Conservation (phyloP, 2,797 vertebrate species). For the Perodicticus potto region DNA sequence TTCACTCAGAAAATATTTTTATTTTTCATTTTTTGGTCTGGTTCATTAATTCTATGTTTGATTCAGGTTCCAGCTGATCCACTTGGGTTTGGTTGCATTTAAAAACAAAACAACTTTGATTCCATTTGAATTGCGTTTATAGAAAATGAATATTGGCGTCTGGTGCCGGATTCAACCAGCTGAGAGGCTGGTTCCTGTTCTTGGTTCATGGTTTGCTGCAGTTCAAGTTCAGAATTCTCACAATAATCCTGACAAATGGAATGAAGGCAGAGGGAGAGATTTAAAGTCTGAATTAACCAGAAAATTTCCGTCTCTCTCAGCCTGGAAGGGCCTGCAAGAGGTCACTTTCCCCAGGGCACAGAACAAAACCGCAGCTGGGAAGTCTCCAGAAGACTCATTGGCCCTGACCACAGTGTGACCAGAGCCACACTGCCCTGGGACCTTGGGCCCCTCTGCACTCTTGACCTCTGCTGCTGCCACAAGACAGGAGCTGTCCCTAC, state of each 20-base stretch:
- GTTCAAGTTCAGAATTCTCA: constrained; percentile 65
- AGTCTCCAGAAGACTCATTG: constrained; percentile 15
- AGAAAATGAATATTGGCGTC: constrained; percentile 62
- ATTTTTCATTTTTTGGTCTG: constrained; percentile 71
- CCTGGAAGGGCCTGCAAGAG: constrained; percentile 28
- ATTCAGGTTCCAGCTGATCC: constrained; percentile 57
- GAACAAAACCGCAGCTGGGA: background rate
- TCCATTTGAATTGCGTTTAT: constrained; percentile 66
- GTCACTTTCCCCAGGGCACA: background rate
- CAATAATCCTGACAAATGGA: constrained; percentile 53
- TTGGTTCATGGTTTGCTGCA: background rate
- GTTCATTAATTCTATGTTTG: constrained; percentile 74
- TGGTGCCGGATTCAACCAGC: background rate
- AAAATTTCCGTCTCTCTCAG: constrained; percentile 31
- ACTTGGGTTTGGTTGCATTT: constrained; percentile 61
- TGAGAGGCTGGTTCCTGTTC: constrained; percentile 21
- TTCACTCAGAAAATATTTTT: constrained; percentile 69
- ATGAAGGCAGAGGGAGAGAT: constrained; percentile 13
- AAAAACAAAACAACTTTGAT: constrained; percentile 72
- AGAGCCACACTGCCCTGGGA: background rate
- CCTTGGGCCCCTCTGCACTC: background rate
- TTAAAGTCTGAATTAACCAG: constrained; percentile 6
- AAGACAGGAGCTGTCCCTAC: background rate
- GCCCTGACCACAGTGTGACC: background rate
- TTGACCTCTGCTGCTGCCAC: background rate